These are phyloP conservation scores for Melieria crassipennis DNA, from an alignment of 2,888 invertebrate species.

Conservation along the genomic window DNA sequence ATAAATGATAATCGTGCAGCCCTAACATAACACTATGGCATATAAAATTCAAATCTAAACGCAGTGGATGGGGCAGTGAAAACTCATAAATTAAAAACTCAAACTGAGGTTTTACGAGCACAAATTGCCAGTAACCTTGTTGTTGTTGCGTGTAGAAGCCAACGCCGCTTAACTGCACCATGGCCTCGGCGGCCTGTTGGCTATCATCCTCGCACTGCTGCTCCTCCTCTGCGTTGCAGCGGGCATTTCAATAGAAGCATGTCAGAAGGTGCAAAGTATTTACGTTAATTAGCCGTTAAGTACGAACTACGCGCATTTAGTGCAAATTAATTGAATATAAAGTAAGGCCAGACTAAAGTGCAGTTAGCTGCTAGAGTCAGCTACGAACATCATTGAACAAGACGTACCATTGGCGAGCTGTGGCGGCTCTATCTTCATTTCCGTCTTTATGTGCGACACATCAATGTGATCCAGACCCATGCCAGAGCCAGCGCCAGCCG, in stretches of 20 bases:
- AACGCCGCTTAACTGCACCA: slow-evolving; percentile 77
- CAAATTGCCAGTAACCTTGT: slow-evolving; percentile 57
- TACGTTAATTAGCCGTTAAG: no score
- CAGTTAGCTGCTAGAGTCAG: background rate
- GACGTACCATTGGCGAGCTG: slow-evolving; percentile 54
- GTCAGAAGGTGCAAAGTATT: background rate
- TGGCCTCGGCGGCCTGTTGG: slow-evolving; percentile 80
- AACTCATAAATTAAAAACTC: slow-evolving; percentile 24
- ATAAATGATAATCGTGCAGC: no score
- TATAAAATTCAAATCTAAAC: slow-evolving; percentile 33
- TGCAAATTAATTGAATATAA: no score
- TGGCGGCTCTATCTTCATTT: slow-evolving; percentile 55
- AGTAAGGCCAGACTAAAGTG: background rate
- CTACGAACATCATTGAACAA: background rate
- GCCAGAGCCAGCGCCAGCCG: slow-evolving; percentile 34
- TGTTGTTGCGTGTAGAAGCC: slow-evolving; percentile 71
- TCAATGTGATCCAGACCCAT: slow-evolving; percentile 53
- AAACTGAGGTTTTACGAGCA: background rate
- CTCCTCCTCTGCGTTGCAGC: slow-evolving; percentile 55
- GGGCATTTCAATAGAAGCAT: slow-evolving; percentile 15
- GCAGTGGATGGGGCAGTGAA: slow-evolving; percentile 18
- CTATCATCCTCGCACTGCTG: slow-evolving; percentile 70
- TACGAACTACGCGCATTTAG: no score
- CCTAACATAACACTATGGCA: no score
- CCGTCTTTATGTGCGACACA: slow-evolving; percentile 55